Base-by-base conservation (phyloP, 2,888 invertebrate species). In the Quadriops clusia region DNA sequence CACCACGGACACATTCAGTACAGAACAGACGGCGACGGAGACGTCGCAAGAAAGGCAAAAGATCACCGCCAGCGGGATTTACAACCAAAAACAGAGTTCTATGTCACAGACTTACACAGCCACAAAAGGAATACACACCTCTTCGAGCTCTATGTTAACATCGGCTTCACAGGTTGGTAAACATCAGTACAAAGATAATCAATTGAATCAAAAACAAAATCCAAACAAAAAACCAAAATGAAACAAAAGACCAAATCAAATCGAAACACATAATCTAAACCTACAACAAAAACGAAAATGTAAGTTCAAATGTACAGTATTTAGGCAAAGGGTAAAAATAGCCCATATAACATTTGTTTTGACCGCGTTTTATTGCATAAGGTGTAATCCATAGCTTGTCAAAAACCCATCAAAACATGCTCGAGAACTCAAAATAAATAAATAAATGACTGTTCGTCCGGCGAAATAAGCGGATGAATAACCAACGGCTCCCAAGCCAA, bases 1-100 rank as follows among this genome's bases (percentile, higher is more conserved):
- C 32, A 83, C 84, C 43, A 84, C 86, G 28, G 86, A 85, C 50
- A 78, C 78, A 21, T 89, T 85, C 61, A 85, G 82, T 47, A 79
- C 84, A 7, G 86, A 89, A 63, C 82, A 87, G 53, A 73, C 73
- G 46, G 67, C 67, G 17, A 56, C 54, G 31, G 70, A 71, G 27
- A 74, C 76, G 56, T 58, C 60, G 41, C 82, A 86, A 50, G 82
- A 85, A 44, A 70, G 80, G 23, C 84, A 82, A 56, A 83, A 80
- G 2, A 77, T 83, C 46, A 83, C 83, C 3, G 74, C 75, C 36
- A 83, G 83, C 14, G 77, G 83, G 53, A 80, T 76, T 51, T 85
- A 83, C 54, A 76, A 77, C 44, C 63, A 65, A 41, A 67, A 72
- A 42, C 75, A 77, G 51, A 81, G 81, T 50, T 80, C 80, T 48